These are phyloP conservation scores for Antedon mediterranea DNA, from an alignment of 53 echinoderm and acorn worm genomes.

Conservation along the genomic window DNA sequence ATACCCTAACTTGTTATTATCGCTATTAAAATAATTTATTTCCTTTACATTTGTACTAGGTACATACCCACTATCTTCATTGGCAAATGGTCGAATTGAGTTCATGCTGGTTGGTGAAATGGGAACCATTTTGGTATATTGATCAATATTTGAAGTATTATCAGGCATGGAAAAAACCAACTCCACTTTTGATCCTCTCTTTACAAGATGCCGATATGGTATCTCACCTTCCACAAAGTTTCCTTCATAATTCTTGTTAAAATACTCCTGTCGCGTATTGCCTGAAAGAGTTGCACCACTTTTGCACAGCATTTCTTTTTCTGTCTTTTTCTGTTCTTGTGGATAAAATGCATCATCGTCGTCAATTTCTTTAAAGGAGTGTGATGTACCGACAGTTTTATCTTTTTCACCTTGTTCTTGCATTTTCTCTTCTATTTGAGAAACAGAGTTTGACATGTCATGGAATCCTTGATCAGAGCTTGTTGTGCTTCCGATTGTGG, in stretches of 20 bases:
- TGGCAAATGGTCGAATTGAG: not conserved
- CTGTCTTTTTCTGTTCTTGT: not conserved
- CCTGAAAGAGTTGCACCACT: not conserved
- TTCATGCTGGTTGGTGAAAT: not conserved
- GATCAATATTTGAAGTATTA: not conserved
- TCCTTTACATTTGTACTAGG: no score
- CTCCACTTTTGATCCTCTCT: not conserved
- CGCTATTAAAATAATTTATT: no score
- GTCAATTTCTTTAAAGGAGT: not conserved
- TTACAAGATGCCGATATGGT: not conserved
- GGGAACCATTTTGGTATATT: no score
- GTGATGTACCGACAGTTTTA: not conserved
- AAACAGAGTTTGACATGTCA: not conserved
- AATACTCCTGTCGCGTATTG: not conserved
- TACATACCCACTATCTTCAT: no score
- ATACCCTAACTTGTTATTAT: no score
- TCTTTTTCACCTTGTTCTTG: not conserved
- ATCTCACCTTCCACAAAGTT: not conserved
- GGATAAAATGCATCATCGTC: not conserved
- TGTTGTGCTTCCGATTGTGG: not conserved
- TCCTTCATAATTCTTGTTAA: not conserved
- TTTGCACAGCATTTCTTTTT: not conserved
- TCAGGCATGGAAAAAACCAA: not conserved
- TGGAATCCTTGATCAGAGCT: not conserved
- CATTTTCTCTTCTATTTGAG: not conserved